Percentiles rank a stretch among this genome's conserved stretches.
phyloP scores from a whole-genome alignment of 2,113 vertebrate species.

The Elgaria multicarinata region DNA sequence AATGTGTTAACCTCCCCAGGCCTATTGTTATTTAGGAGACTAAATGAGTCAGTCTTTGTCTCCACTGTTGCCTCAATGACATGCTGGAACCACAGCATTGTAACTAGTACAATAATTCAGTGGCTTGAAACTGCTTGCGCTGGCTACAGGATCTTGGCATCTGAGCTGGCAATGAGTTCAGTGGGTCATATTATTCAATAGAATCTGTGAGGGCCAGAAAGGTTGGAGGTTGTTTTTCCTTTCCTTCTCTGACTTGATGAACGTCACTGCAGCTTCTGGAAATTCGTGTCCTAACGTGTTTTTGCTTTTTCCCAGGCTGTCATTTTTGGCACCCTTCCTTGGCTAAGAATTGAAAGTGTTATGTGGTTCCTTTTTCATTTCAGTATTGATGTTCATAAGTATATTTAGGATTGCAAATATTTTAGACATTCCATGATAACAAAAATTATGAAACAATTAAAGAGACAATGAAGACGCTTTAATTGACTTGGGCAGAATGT shows the following conservation, averaged over 20 bases:
- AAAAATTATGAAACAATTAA: not conserved
- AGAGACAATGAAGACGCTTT: too few species aligned
- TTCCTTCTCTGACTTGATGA: constrained; percentile 4
- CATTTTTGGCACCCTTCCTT: not conserved
- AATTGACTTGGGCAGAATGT: not conserved
- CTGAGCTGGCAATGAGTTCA: not conserved
- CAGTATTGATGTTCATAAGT: not conserved
- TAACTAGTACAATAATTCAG: not conserved
- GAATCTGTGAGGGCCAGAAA: not conserved
- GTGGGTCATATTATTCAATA: not conserved
- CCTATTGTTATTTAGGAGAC: not conserved
- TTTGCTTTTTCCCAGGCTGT: not conserved
- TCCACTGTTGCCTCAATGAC: not conserved
- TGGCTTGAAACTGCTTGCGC: not conserved
- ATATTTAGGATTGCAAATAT: not conserved
- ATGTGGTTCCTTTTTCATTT: not conserved
- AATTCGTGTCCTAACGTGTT: constrained; percentile 1
- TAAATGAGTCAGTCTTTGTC: not conserved
- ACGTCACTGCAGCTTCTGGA: not conserved
- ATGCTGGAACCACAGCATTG: not conserved
- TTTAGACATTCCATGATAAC: not conserved
- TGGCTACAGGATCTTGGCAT: not conserved
- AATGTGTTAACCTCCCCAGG: not conserved
- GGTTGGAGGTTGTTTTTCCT: not conserved
- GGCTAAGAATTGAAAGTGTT: not conserved